Evolutionary conservation across 1,140 invertebrate species (phyloP).

Genomic region (Halictus rubicundus): DNA sequence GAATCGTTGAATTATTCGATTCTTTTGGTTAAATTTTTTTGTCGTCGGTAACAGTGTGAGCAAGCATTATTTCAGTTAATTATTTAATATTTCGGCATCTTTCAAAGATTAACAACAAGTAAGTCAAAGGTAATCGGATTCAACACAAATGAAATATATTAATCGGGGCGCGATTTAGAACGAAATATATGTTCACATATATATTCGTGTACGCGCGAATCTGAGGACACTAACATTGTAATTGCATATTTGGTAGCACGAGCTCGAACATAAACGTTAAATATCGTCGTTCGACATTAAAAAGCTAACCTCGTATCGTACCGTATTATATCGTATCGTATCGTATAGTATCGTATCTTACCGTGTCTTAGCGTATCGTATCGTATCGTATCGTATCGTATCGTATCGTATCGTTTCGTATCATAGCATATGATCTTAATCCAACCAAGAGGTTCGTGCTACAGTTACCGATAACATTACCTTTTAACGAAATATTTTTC

Average conservation of each 20-base stretch:
- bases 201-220: slow-evolving; percentile 8
- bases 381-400: too few species aligned
- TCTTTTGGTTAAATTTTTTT: neutral
- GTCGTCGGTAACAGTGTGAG: neutral
- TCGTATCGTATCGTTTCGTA: neutral
- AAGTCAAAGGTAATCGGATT: neutral
- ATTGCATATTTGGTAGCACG: slow-evolving; percentile 23
- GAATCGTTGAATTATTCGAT: neutral
- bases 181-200: slow-evolving; percentile 11
- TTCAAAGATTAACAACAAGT: neutral
- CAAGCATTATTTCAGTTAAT: neutral
- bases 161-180: slow-evolving; percentile 12
- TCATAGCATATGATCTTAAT: neutral
- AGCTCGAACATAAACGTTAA: slow-evolving; percentile 33
- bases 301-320: slow-evolving; percentile 11
- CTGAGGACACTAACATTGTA: slow-evolving; percentile 3
- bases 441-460: neutral
- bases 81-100: neutral
- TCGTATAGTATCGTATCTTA: neutral
- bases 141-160: slow-evolving; percentile 9
- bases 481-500: slow-evolving; percentile 36
- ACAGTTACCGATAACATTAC: slow-evolving; percentile 4
- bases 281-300: slow-evolving; percentile 32
- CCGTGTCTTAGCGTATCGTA: too few species aligned
- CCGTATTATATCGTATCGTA: neutral